phyloP scores from a whole-genome alignment of 2,113 vertebrate genomes.

The Struthidea cinerea region DNA sequence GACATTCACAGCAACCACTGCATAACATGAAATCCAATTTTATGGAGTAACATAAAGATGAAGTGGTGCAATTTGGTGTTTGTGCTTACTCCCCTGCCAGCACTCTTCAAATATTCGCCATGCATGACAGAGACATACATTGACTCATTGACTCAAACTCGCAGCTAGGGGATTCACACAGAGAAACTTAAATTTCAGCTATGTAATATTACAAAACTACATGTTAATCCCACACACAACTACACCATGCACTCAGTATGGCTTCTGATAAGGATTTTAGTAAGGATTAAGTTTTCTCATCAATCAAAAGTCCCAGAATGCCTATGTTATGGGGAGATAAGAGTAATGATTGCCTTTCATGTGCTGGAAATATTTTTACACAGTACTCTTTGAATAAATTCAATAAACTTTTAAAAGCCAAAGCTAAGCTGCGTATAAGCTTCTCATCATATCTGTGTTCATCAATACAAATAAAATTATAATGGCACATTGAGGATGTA shows the following conservation, averaged over 20 bases:
- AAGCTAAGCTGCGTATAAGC: neutral
- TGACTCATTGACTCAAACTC: neutral
- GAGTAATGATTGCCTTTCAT: neutral
- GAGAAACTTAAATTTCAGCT: neutral
- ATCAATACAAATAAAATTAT: neutral
- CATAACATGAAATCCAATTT: neutral
- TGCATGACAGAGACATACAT: too few species aligned
- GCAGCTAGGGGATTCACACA: neutral
- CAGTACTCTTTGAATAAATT: neutral
- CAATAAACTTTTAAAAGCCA: neutral
- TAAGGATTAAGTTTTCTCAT: neutral
- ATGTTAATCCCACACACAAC: neutral
- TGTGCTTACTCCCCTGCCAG: neutral
- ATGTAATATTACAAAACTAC: neutral
- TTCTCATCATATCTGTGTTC: neutral
- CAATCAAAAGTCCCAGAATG: neutral
- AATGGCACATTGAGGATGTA: neutral
- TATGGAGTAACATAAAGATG: neutral
- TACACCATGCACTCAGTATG: accelerated
- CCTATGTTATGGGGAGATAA: neutral
- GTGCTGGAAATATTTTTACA: neutral
- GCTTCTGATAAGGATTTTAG: neutral
- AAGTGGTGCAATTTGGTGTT: neutral
- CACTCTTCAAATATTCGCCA: neutral
- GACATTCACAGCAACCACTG: neutral